These are phyloP conservation scores for Cyanistes caeruleus DNA, from an alignment of 2,113 vertebrate species.

Conservation along the genomic window DNA sequence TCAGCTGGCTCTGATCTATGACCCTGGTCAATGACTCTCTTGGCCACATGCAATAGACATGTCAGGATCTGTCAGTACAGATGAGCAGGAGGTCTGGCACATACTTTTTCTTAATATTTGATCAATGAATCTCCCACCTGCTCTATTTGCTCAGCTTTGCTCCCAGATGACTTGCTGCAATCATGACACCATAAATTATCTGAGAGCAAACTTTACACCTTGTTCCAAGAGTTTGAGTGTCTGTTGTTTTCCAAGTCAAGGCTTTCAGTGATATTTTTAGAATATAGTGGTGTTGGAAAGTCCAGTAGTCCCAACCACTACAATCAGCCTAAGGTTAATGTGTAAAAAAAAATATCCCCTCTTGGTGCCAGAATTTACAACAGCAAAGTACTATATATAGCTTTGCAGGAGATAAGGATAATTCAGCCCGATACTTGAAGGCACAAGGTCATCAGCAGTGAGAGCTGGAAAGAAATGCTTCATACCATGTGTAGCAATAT, in stretches of 20 bases:
- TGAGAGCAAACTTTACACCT: neutral
- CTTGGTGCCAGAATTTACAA: constrained; percentile 11
- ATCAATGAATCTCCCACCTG: neutral
- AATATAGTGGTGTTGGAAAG: neutral
- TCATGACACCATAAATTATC: neutral
- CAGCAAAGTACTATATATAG: neutral
- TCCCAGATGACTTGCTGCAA: neutral
- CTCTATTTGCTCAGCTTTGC: neutral
- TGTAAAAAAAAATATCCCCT: neutral
- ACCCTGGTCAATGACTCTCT: neutral
- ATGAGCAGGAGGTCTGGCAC: neutral
- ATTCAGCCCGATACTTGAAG: neutral
- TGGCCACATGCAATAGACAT: neutral
- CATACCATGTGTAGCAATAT: neutral
- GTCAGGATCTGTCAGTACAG: neutral
- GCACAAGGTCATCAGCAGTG: neutral
- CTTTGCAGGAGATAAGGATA: constrained; percentile 25
- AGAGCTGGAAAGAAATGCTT: constrained; percentile 11
- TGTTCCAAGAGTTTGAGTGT: neutral
- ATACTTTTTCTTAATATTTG: neutral
- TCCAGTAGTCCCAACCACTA: neutral
- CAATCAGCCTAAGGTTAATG: neutral
- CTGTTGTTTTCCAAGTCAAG: neutral
- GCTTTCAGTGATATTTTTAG: constrained; percentile 26
- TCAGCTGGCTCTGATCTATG: neutral